phyloP scores from a whole-genome alignment of 1,140 invertebrate genomes.

The Brachionus manjavacas region DNA sequence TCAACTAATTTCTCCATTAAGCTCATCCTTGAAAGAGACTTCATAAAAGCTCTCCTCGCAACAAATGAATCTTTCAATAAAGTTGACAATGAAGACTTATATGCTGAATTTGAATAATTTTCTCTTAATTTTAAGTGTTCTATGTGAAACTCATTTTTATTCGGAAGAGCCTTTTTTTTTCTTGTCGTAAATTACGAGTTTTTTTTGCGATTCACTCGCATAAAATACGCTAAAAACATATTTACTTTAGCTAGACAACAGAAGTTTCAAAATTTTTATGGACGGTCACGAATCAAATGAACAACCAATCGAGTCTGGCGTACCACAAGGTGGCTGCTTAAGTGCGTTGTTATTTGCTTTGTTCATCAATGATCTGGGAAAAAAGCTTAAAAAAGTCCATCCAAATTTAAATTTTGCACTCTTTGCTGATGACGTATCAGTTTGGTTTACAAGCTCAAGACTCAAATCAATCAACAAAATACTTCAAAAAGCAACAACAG shows the following conservation, averaged over 20 bases:
- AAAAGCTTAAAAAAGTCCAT: not conserved
- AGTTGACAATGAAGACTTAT: not conserved
- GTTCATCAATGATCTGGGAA: not conserved
- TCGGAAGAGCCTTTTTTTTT: not conserved
- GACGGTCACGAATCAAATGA: not conserved
- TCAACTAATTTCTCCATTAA: not conserved
- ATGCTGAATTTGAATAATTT: not conserved
- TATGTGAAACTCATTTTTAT: not conserved
- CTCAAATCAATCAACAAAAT: not conserved
- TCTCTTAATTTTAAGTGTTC: not conserved
- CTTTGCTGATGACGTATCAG: not conserved
- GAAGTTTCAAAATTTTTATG: too few species aligned
- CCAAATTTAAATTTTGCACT: not conserved
- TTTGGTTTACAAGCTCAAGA: not conserved
- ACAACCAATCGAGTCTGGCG: not conserved
- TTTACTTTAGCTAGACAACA: not conserved
- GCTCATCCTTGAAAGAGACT: not conserved
- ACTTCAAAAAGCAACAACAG: not conserved
- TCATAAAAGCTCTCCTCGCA: not conserved
- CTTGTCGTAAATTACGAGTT: not conserved
- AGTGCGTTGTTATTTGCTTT: not conserved
- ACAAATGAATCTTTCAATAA: not conserved
- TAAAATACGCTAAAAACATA: not conserved
- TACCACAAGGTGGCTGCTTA: not conserved
- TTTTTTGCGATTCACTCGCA: not conserved